Evolutionary conservation across 2,113 vertebrate genomes (phyloP).

Genomic region (Daphoenositta chrysoptera): DNA sequence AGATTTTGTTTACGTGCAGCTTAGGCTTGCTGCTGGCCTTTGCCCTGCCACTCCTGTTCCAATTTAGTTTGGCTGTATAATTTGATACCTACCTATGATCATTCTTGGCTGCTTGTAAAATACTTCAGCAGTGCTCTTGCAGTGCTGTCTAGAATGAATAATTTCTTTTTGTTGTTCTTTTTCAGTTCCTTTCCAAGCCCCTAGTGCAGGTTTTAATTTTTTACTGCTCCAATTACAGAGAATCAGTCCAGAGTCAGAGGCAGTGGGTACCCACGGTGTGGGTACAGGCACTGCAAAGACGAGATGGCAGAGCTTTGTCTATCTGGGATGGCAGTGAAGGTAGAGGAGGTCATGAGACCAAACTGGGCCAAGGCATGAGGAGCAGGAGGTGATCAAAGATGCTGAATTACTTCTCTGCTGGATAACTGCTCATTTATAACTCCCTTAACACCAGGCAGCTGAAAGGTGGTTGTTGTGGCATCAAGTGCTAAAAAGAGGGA

Average conservation of each 20-base stretch:
- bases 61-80: background rate
- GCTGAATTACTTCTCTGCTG: background rate
- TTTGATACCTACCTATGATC: background rate
- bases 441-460: background rate
- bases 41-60: background rate
- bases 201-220: background rate
- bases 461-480: background rate
- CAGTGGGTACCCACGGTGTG: background rate
- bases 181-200: background rate
- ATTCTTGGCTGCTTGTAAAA: background rate
- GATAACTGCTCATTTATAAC: fast-evolving
- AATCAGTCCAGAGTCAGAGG: background rate
- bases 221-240: background rate
- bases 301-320: background rate
- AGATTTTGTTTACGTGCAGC: background rate
- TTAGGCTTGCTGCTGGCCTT: background rate
- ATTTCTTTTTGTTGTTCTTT: background rate
- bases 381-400: background rate
- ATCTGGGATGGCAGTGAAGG: background rate
- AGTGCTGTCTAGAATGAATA: background rate
- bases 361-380: background rate
- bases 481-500: background rate
- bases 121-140: background rate
- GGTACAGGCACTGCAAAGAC: background rate
- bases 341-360: background rate